Evolutionary conservation across 2,113 vertebrate species (phyloP), one percentile per base, ranked within the genome.

Genomic region (Neogobius melanostomus): DNA sequence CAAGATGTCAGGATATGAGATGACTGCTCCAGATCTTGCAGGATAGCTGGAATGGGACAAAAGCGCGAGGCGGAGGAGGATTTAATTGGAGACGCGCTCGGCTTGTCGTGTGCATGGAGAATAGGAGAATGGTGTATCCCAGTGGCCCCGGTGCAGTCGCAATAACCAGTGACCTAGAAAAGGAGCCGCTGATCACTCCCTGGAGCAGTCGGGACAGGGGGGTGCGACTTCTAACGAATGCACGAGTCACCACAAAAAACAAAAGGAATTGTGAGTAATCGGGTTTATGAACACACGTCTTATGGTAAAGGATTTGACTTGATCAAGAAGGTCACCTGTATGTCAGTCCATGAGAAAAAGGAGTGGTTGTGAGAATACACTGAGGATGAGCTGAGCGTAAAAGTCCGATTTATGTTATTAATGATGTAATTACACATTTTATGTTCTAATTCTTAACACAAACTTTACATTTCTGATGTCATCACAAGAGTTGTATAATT

Each of bases 151-250:
- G 77, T 65, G 80, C 88, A 69, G 87, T 89, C 51, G 56, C 56
- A 89, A 88, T 83, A 88, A 89, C 82, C 75, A 82, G 82, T 92
- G 92, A 93, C 91, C 92, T 93, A 92, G 91, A 93, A 93, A 92
- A 91, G 75, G 81, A 91, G 56, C 86, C 80, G 75, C 88, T 91
- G 87, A 92, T 90, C 88, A 86, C 90, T 90, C 90, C 89, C 87
- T 62, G 75, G 89, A 89, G 90, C 66, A 85, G 85, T 77, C 67
- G 72, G 75, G 72, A 53, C 68, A 83, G 28, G 28, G 77, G 60
- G 86, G 83, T 54, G 60, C 56, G 71, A 9, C 67, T 64, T 64
- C 75, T 81, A 78, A 78, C 56, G 21, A 87, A 87, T 50, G 56
- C 77, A 64, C 51, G 17, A 2, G 80, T 69, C 76, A 84, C 82